A percentile compares a stretch with the other conserved stretches of the same genome.
Conservation (phyloP, 2,888 invertebrate genomes). For the Melieria picta region DNA sequence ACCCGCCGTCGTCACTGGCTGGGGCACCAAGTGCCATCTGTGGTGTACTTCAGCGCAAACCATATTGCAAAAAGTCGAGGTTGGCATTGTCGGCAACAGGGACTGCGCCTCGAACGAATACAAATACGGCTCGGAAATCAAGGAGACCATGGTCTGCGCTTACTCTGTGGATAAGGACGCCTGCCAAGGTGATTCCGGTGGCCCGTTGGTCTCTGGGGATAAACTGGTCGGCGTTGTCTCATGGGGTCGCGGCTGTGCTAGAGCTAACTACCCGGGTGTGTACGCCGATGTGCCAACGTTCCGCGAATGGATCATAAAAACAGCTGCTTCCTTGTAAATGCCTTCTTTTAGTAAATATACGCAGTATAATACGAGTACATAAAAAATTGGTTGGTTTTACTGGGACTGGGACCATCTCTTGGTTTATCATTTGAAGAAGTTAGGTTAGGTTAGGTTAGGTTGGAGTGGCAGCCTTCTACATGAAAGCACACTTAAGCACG, state of each 20-base stretch:
- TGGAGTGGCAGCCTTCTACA: too few species aligned
- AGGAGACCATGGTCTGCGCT: constrained; percentile 58
- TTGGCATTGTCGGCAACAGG: constrained; percentile 45
- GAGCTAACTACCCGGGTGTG: constrained; percentile 59
- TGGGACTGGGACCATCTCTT: too few species aligned
- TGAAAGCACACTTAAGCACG: too few species aligned
- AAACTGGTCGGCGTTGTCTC: constrained; percentile 62
- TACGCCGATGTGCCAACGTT: constrained; percentile 55
- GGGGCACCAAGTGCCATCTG: constrained; percentile 59
- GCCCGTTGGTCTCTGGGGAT: constrained; percentile 56
- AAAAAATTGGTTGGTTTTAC: too few species aligned
- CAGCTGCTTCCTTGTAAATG: constrained; percentile 41
- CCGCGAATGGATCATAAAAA: constrained; percentile 47
- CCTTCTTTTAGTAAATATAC: neutral
- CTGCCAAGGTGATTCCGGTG: constrained; percentile 65
- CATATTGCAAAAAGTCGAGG: constrained; percentile 47
- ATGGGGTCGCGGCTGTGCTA: constrained; percentile 62
- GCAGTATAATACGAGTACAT: too few species aligned
- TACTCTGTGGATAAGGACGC: constrained; percentile 55
- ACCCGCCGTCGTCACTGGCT: constrained; percentile 58
- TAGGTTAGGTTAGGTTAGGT: too few species aligned
- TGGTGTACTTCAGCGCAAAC: constrained; percentile 43
- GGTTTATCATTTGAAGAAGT: too few species aligned
- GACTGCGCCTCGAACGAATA: constrained; percentile 38
- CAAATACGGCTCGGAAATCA: constrained; percentile 48